Base-by-base conservation (phyloP, 2,797 vertebrate species). In the Chelon labrosus region DNA sequence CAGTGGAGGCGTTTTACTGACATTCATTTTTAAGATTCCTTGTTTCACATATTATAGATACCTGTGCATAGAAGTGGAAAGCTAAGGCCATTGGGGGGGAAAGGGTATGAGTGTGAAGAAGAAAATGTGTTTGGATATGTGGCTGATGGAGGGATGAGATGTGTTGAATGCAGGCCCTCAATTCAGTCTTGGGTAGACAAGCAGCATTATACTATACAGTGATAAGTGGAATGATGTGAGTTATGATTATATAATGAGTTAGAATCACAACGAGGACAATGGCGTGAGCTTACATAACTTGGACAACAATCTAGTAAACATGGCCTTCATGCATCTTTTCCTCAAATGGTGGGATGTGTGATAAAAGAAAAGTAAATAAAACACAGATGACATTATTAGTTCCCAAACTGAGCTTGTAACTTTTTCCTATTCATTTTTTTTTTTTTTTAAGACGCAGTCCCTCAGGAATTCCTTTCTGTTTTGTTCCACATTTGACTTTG, bases 51-150 rank as follows among this genome's bases (percentile, higher is more conserved):
- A 80, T 76, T 69, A 71, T 51, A 87, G 85, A 86, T 75, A 86
- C 73, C 77, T 88, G 90, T 93, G 91, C 93, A 93, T 93, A 93
- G 92, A 93, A 91, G 86, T 91, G 91, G 83, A 91, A 90, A 85
- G 88, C 85, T 93, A 95, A 95, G 94, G 94, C 93, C 89, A 89
- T 91, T 38, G 56, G 82, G 80, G 80, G 38, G 81, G 51, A 35
- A 51, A 42, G 59, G 56, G 65, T 17, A 56, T 27, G 51, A 70
- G 37, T 59, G 59, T 71, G 57, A 77, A 58, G 42, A 70, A 60
- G 46, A 65, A 62, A 80, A 77, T 25, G 65, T 50, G 53, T 66
- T 13, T 67, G 19, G 46, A 52, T 49, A 44, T 42, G 35, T 25
- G 47, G 52, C 1, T 52, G 41, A 47, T 16, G 73, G 31, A 71